These are phyloP conservation scores for Prionailurus bengalensis DNA, from an alignment of 2,113 vertebrate genomes.

Conservation along the genomic window DNA sequence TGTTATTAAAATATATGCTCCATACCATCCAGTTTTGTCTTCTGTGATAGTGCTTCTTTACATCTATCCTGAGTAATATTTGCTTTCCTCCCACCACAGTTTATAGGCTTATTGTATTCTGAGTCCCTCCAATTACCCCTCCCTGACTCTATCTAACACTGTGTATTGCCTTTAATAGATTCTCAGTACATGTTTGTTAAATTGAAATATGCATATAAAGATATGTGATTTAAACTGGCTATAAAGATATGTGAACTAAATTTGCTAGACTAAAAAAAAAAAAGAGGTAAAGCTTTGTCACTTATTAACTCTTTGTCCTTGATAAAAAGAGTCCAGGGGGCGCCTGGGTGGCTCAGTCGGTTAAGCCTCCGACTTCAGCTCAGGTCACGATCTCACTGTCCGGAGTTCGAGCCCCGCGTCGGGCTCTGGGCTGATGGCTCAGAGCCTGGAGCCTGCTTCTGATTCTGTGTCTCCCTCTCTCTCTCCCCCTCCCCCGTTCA, in stretches of 20 bases:
- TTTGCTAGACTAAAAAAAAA: neutral
- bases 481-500: no score
- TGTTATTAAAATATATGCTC: neutral
- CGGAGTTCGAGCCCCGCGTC: no score
- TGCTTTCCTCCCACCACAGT: neutral
- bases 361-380: no score
- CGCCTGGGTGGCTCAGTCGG: no score
- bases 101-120: neutral
- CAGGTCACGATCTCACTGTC: no score
- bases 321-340: neutral
- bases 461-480: no score
- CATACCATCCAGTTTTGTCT: neutral
- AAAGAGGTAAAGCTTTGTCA: neutral
- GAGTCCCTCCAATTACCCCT: fast-evolving
- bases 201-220: neutral
- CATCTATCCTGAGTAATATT: neutral
- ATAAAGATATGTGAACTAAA: neutral
- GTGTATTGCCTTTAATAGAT: neutral
- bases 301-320: neutral
- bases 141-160: neutral
- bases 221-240: neutral
- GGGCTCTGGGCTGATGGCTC: no score
- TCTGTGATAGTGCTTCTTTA: neutral
- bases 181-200: neutral
- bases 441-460: no score